A percentile compares a stretch with the other conserved stretches of the same genome.
These are phyloP conservation scores for Falcaria lacertinaria DNA, from an alignment of 2,888 invertebrate species.

Conservation along the genomic window DNA sequence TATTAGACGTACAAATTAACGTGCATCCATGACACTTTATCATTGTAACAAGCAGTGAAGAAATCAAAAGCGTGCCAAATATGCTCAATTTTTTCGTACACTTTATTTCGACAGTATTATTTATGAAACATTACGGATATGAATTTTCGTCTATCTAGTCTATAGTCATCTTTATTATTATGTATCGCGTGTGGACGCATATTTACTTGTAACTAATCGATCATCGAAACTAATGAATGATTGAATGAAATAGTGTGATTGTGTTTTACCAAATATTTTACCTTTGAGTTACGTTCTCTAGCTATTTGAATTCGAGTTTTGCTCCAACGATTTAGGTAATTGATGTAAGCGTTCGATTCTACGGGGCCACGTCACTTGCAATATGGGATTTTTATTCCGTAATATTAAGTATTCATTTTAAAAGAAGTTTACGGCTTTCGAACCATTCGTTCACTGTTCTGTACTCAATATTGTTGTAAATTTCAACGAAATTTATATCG, in stretches of 20 bases:
- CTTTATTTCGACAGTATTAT: conserved; percentile 38
- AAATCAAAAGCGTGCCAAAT: conserved; percentile 58
- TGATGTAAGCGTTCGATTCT: not conserved
- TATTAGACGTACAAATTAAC: not conserved
- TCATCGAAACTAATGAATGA: not conserved
- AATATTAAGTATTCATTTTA: no score
- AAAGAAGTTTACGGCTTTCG: no score
- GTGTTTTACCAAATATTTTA: no score
- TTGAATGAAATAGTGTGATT: not conserved
- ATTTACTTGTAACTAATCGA: conserved; percentile 12
- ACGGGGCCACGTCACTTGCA: not conserved
- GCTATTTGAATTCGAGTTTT: no score
- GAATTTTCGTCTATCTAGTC: conserved; percentile 26
- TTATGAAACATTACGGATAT: conserved; percentile 28
- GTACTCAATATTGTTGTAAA: no score
- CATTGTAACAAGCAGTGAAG: conserved; percentile 15
- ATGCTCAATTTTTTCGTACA: conserved; percentile 64
- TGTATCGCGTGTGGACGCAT: conserved; percentile 27
- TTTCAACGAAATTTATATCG: no score
- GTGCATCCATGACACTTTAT: no score
- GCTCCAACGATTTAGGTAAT: no score
- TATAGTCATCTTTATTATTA: conserved; percentile 30
- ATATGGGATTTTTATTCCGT: not conserved
- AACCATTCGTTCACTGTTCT: no score
- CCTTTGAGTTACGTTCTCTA: no score